Conservation (phyloP, 2,888 invertebrate species). For the Parnassius apollo region DNA sequence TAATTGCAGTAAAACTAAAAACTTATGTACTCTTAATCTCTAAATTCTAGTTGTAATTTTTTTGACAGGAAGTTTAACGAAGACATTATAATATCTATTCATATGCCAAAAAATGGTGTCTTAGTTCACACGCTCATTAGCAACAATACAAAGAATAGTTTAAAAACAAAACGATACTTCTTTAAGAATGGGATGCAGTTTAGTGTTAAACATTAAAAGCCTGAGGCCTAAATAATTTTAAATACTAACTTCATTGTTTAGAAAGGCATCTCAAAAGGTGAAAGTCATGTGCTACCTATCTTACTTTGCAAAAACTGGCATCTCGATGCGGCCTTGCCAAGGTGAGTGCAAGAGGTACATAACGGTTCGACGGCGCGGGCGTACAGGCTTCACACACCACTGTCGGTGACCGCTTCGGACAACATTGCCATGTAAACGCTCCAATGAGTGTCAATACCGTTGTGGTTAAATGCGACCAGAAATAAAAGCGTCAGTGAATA, state of each 20-base stretch:
- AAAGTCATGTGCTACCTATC: constrained; percentile 77
- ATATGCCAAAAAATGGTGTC: neutral
- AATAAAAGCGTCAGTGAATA: constrained; percentile 44
- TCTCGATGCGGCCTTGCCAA: constrained; percentile 77
- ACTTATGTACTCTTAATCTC: too few relatives aligned
- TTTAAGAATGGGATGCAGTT: neutral
- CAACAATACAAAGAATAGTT: constrained; percentile 7
- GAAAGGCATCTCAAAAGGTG: constrained; percentile 77
- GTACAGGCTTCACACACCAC: constrained; percentile 50
- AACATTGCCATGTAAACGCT: constrained; percentile 42
- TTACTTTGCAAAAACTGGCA: constrained; percentile 76
- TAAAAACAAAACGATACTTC: constrained; percentile 8
- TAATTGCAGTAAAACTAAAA: too few relatives aligned
- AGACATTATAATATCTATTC: neutral
- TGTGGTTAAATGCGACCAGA: constrained; percentile 23
- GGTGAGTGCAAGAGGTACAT: constrained; percentile 77
- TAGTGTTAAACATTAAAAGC: constrained; percentile 17
- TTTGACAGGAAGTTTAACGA: neutral
- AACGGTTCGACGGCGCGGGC: constrained; percentile 60
- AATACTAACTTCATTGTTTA: constrained; percentile 56
- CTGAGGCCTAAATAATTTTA: constrained; percentile 16
- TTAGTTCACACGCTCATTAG: constrained; percentile 23
- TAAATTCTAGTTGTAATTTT: neutral
- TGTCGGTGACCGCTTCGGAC: constrained; percentile 41
- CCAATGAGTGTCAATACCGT: constrained; percentile 44